A percentile compares a stretch with the other conserved stretches of the same genome.
phyloP scores from a whole-genome alignment of 2,113 vertebrate genomes.

The Procavia capensis region DNA sequence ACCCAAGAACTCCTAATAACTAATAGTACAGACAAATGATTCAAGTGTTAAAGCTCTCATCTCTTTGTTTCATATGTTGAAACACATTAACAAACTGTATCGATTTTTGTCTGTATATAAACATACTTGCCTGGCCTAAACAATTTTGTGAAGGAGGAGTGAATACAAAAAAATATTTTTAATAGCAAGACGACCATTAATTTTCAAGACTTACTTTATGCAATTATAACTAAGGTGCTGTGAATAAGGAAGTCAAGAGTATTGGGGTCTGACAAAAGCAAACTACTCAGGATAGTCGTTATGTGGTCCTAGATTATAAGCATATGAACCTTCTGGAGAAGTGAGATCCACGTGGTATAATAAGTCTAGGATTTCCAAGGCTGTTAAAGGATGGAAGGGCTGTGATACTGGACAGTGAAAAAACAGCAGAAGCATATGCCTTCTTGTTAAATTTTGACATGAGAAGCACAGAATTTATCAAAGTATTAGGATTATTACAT shows the following conservation, averaged over 20 bases:
- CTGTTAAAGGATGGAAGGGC: not conserved
- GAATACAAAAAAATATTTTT: no score
- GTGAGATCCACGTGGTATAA: not conserved
- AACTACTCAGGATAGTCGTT: not conserved
- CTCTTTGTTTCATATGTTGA: not conserved
- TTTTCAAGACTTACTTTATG: not conserved
- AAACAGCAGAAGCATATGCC: not conserved
- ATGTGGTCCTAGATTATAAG: not conserved
- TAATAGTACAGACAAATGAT: not conserved
- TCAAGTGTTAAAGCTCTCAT: not conserved
- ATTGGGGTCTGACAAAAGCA: not conserved
- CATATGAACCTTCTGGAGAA: not conserved
- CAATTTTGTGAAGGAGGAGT: not conserved
- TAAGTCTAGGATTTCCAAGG: slow-evolving; percentile 36
- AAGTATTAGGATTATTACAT: slow-evolving; percentile 5
- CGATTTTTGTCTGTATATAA: not conserved
- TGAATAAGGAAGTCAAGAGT: not conserved
- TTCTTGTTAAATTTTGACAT: slow-evolving; percentile 52
- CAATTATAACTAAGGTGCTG: not conserved
- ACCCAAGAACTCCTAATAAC: not conserved
- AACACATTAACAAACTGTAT: not conserved
- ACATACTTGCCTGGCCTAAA: not conserved
- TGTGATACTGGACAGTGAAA: not conserved
- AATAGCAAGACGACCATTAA: not conserved
- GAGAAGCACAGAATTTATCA: slow-evolving; percentile 27